These are phyloP conservation scores for Dendronephthya gigantea DNA, from an alignment of 64 coral and sea anemone species.

Conservation along the genomic window DNA sequence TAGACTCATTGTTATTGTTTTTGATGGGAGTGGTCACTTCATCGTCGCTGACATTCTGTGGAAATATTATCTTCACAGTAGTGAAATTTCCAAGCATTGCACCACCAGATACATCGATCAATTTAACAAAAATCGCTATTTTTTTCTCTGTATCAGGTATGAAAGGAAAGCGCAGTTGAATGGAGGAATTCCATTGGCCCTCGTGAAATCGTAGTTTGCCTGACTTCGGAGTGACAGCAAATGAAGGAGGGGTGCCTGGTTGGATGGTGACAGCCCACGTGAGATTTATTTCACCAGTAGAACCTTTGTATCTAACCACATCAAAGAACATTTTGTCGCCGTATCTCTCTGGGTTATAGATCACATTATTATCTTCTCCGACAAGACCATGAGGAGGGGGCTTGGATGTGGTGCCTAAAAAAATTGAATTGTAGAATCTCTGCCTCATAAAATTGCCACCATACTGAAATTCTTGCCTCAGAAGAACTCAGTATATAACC, in stretches of 20 bases:
- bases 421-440: too few species aligned
- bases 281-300: not conserved
- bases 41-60: not conserved
- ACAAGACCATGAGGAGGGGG: not conserved
- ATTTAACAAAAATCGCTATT: not conserved
- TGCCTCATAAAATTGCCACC: too few species aligned
- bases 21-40: too few species aligned
- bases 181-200: not conserved
- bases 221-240: not conserved
- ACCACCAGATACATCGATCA: not conserved
- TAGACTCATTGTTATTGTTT: too few species aligned
- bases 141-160: not conserved
- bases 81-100: not conserved
- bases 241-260: not conserved
- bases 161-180: not conserved
- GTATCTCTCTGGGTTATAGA: not conserved
- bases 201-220: not conserved
- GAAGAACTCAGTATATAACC: too few species aligned
- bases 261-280: not conserved
- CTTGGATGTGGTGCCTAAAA: not conserved
- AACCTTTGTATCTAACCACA: not conserved
- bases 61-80: not conserved
- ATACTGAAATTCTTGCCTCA: too few species aligned
- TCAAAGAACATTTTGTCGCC: not conserved
- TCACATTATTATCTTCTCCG: not conserved